Evolutionary conservation across 2,113 vertebrate genomes (phyloP).

Genomic region (Microcebus lehilahytsara): DNA sequence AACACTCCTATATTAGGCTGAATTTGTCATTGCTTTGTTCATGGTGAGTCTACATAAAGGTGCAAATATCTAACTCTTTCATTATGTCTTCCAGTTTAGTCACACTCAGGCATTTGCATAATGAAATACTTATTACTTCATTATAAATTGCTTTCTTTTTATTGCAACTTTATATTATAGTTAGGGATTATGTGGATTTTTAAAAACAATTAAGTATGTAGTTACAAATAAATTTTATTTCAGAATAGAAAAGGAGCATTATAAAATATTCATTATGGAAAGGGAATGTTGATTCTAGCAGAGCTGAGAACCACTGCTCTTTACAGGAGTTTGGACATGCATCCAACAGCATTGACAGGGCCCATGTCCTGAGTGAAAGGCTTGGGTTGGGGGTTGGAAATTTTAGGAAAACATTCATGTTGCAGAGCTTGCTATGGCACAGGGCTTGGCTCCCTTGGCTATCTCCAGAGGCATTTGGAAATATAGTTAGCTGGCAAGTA

Average conservation of each 20-base stretch:
- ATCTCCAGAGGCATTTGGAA: background rate
- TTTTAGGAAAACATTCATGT: background rate
- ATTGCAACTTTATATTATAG: slow-evolving; percentile 48
- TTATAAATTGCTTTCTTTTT: slow-evolving; percentile 49
- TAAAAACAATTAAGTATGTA: slow-evolving; percentile 1
- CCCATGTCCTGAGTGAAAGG: background rate
- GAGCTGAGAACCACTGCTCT: background rate
- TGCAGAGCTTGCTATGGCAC: background rate
- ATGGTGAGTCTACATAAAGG: background rate
- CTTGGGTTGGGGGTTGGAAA: background rate
- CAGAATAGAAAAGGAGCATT: background rate
- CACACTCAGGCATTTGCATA: slow-evolving; percentile 17
- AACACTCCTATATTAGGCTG: background rate
- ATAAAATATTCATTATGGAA: background rate
- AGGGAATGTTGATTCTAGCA: background rate
- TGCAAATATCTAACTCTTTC: background rate
- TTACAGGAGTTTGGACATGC: background rate
- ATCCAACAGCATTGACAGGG: too few species aligned
- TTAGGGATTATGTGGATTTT: slow-evolving; percentile 11
- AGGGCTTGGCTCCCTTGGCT: background rate
- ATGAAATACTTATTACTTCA: slow-evolving; percentile 48
- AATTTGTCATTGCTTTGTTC: background rate
- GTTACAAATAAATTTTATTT: slow-evolving; percentile 36
- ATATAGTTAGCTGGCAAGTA: background rate
- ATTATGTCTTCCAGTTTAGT: slow-evolving; percentile 32